Evolutionary conservation across 2,888 invertebrate genomes (phyloP), one percentile per base, ranked within the genome.

Genomic region (Isotomurus palustris): DNA sequence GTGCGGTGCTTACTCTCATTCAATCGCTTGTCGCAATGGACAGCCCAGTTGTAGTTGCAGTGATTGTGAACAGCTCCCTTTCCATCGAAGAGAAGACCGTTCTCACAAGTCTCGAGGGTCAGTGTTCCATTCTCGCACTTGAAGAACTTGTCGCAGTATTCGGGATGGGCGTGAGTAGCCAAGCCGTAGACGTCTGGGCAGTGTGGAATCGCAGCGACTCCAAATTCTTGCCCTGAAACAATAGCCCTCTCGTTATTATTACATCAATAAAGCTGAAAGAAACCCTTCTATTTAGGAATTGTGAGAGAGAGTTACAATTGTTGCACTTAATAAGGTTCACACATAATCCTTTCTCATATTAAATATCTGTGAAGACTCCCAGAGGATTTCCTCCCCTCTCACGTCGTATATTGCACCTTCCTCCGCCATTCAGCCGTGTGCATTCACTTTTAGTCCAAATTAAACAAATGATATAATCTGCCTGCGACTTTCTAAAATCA

Each of bases 41-140:
- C 91, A 12, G 88, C 91, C 93, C 93, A 93, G 78, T 90, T 80
- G 78, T 92, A 93, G 79, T 91, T 91, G 82, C 93, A 94, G 78
- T 92, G 91, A 75, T 92, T 86, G 78, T 92, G 86, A 0, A 89
- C 87, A 21, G 84, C 84, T 1, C 92, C 92, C 73, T 90, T 89
- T 57, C 92, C 92, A 75, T 91, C 91, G 74, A 89, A 93, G 40
- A 93, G 80, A 28, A 94, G 81, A 3, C 93, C 93, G 73, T 94
- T 93, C 74, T 91, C 92, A 73, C 93, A 94, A 27, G 86, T 87
- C 75, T 93, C 93, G 68, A 90, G 83, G 2, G 90, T 91, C 73
- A 92, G 76, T 2, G 91, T 89, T 43, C 93, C 92, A 74, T 93
- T 93, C 64, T 86, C 88, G 76, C 93, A 94, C 36, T 91, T 82